phyloP scores from a whole-genome alignment of 2,888 invertebrate genomes.

The Dasysyrphus tricinctus region DNA sequence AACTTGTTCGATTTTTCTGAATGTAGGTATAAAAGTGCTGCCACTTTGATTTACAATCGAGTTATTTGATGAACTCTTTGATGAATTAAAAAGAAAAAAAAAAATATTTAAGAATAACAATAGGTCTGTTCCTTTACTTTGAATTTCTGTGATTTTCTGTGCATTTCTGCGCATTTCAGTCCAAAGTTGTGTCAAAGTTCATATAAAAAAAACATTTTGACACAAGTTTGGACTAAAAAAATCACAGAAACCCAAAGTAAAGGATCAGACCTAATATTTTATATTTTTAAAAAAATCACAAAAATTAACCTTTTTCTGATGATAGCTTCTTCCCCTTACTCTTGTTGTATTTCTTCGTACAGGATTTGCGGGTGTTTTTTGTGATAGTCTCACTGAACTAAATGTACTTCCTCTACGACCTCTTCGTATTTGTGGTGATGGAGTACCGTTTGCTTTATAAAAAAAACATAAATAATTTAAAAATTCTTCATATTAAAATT shows the following conservation, averaged over 20 bases:
- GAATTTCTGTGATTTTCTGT: too few species aligned
- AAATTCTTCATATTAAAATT: neutral
- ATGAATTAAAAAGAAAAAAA: constrained; percentile 39
- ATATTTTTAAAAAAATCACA: too few species aligned
- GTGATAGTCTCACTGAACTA: constrained; percentile 85
- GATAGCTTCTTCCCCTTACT: constrained; percentile 83
- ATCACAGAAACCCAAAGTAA: too few species aligned
- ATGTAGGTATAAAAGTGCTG: constrained; percentile 81
- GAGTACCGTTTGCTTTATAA: constrained; percentile 82
- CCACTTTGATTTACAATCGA: constrained; percentile 82
- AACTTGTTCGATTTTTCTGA: constrained; percentile 82
- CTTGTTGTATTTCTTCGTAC: constrained; percentile 86
- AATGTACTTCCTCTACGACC: constrained; percentile 84
- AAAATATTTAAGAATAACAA: neutral
- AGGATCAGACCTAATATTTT: too few species aligned
- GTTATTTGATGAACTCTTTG: constrained; percentile 82
- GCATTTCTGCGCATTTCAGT: too few species aligned
- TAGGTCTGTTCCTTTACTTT: too few species aligned
- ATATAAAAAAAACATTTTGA: too few species aligned
- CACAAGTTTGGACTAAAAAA: too few species aligned
- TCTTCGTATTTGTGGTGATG: constrained; percentile 82
- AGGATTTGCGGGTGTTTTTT: constrained; percentile 84
- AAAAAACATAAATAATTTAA: neutral
- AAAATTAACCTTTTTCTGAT: constrained; percentile 83
- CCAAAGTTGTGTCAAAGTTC: too few species aligned